phyloP scores from a whole-genome alignment of 64 coral and sea anemone species.

The Stichodactyla helianthus region DNA sequence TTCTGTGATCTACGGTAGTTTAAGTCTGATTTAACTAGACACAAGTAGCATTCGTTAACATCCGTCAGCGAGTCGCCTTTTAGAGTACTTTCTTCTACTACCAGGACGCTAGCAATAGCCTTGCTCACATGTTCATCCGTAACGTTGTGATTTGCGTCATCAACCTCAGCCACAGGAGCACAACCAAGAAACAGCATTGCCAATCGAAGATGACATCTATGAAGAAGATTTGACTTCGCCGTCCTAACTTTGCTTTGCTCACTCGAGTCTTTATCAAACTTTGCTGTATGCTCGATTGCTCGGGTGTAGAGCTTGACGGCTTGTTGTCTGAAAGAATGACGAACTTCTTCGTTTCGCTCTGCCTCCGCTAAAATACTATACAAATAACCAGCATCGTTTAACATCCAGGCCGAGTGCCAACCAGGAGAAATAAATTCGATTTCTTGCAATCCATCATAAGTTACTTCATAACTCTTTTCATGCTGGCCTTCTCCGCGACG shows the following conservation, averaged over 20 bases:
- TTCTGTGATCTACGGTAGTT: conserved; percentile 23
- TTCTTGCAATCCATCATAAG: conserved; percentile 37
- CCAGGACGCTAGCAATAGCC: not conserved
- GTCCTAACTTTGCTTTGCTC: not conserved
- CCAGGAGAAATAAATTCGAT: conserved; percentile 23
- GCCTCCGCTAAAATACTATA: conserved; percentile 27
- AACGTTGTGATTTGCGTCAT: not conserved
- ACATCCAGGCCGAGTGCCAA: conserved; percentile 35
- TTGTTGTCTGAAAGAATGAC: conserved; percentile 28
- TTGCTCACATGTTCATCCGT: conserved; percentile 2
- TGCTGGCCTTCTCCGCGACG: conserved; percentile 18
- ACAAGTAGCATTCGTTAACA: conserved; percentile 23
- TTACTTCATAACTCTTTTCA: conserved; percentile 38
- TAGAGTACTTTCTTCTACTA: conserved; percentile 22
- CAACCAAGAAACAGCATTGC: conserved; percentile 29
- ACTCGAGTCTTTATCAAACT: not conserved
- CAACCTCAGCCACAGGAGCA: conserved; percentile 9
- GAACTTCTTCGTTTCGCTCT: conserved; percentile 23
- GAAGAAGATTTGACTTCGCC: conserved; percentile 31
- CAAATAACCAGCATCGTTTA: conserved; percentile 39
- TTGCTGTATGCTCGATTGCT: conserved; percentile 17
- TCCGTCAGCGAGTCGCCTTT: conserved; percentile 11
- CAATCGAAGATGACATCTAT: conserved; percentile 33
- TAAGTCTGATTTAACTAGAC: conserved; percentile 21
- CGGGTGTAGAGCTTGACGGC: conserved; percentile 26